Evolutionary conservation across 2,797 vertebrate genomes (phyloP).

Genomic region (Erethizon dorsatum): DNA sequence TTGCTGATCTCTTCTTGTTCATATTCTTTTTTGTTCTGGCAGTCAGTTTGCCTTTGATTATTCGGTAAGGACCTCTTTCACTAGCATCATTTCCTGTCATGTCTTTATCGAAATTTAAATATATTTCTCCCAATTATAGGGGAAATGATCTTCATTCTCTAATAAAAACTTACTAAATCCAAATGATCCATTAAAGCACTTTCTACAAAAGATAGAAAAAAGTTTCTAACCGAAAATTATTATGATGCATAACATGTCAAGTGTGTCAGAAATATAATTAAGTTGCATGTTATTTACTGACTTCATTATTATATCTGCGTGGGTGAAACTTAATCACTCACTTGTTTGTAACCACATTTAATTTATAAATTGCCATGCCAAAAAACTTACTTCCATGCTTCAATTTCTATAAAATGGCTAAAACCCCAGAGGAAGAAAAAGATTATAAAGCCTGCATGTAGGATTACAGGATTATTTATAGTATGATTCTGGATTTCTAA

Average conservation of each 20-base stretch:
- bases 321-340: conserved; percentile 70
- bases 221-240: conserved; percentile 77
- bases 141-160: conserved; percentile 63
- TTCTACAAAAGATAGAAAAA: conserved; percentile 78
- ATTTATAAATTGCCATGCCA: conserved; percentile 66
- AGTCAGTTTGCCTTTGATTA: neutral
- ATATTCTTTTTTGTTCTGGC: neutral
- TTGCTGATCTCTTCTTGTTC: conserved; percentile 44
- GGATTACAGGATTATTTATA: conserved; percentile 73
- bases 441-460: conserved; percentile 58
- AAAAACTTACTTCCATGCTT: conserved; percentile 55
- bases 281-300: conserved; percentile 77
- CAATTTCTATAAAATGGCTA: conserved; percentile 78
- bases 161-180: conserved; percentile 80
- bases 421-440: conserved; percentile 48
- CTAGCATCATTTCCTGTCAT: conserved; percentile 47
- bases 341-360: conserved; percentile 70
- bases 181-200: conserved; percentile 67
- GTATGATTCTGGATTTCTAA: conserved; percentile 66
- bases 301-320: conserved; percentile 75
- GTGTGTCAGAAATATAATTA: conserved; percentile 77
- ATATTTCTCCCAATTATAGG: conserved; percentile 32
- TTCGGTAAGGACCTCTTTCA: neutral
- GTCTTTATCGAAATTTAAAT: conserved; percentile 74
- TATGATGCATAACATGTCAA: conserved; percentile 80